Conservation (phyloP, 2,888 invertebrate species). For the Linhomoeus sp. region DNA sequence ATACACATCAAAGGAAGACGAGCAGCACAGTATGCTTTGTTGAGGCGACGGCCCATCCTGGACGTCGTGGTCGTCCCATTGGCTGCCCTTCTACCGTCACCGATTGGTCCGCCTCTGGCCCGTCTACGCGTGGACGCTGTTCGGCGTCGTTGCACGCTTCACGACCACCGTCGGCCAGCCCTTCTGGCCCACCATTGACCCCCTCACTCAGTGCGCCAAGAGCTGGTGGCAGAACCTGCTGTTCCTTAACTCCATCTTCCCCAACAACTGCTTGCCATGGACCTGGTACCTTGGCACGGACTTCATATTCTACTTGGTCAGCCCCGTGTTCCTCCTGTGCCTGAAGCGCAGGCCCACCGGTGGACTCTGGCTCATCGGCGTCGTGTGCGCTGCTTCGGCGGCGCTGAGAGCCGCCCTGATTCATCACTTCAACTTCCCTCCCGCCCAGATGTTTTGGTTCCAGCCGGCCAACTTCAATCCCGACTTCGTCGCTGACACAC, state of each 20-base stretch:
- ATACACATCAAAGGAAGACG: no score
- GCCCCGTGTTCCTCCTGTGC: constrained; percentile 22
- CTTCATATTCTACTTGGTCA: constrained; percentile 24
- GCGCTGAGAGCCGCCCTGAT: constrained; percentile 17
- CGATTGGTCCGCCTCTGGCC: constrained; percentile 24
- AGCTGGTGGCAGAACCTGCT: constrained; percentile 19
- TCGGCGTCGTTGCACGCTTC: constrained; percentile 4
- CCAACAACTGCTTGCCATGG: background rate
- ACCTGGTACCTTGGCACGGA: constrained; percentile 21
- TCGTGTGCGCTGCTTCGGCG: constrained; percentile 13
- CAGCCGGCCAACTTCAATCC: constrained; percentile 24
- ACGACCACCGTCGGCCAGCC: background rate
- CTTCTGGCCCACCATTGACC: constrained; percentile 24
- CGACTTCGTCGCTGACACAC: constrained; percentile 17
- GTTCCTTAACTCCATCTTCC: constrained; percentile 12
- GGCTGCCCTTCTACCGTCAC: constrained; percentile 24
- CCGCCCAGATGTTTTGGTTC: constrained; percentile 24
- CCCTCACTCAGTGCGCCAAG: constrained; percentile 22
- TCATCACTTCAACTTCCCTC: constrained; percentile 22
- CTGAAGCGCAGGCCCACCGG: constrained; percentile 9
- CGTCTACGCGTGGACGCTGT: constrained; percentile 23
- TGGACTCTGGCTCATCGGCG: constrained; percentile 9
- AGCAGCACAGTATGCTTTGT: background rate
- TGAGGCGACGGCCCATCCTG: constrained; percentile 20
- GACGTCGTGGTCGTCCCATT: constrained; percentile 20